Evolutionary conservation across 2,113 vertebrate genomes (phyloP).

Genomic region (Etheostoma spectabile): DNA sequence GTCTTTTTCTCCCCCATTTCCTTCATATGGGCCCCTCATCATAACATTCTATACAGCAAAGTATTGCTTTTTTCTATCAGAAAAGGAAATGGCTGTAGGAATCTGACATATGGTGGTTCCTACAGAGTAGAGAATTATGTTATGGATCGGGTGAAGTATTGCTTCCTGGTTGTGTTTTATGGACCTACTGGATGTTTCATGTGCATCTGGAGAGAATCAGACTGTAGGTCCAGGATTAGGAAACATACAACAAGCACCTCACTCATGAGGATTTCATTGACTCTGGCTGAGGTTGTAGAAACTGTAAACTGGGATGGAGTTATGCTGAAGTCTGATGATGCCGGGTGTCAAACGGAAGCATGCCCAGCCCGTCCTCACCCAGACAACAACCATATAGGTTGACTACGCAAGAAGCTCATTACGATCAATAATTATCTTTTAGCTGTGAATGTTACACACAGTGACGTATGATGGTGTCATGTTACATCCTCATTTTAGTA

Average conservation of each 20-base stretch:
- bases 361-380: too few relatives aligned
- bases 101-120: constrained; percentile 13
- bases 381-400: too few relatives aligned
- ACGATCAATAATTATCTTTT: too few relatives aligned
- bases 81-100: constrained; percentile 42
- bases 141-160: constrained; percentile 42
- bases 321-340: constrained; percentile 21
- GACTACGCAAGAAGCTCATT: too few relatives aligned
- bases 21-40: constrained; percentile 55
- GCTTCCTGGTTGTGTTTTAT: constrained; percentile 65
- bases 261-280: constrained; percentile 37
- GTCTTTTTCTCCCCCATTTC: constrained; percentile 44
- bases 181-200: constrained; percentile 31
- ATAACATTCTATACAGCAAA: constrained; percentile 61
- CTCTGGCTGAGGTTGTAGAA: constrained; percentile 8
- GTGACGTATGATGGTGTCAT: too few relatives aligned
- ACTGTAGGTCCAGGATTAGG: constrained; percentile 3
- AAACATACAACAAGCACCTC: constrained; percentile 21
- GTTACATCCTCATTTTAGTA: too few relatives aligned
- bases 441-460: too few relatives aligned
- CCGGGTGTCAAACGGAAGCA: constrained; percentile 19
- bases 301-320: not conserved
- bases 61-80: constrained; percentile 40
- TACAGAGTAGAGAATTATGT: constrained; percentile 27
- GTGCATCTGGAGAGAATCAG: constrained; percentile 63